Percentiles rank a stretch among this genome's conserved stretches.
Conservation (phyloP, 2,797 vertebrate genomes). For the Melanotaenia boesemani region DNA sequence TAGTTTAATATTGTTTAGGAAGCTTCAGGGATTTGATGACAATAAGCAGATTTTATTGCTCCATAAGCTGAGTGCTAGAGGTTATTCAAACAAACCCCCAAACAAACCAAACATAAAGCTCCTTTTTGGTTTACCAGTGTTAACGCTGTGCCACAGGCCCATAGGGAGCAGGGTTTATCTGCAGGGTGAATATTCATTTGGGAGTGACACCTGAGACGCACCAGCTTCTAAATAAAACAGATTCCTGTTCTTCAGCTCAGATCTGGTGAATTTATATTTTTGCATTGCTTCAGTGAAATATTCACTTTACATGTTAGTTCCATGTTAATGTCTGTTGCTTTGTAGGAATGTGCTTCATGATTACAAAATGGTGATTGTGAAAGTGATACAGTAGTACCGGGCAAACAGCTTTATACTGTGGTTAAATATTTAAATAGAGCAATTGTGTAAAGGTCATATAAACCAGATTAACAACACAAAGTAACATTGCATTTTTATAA, state of each 20-base stretch:
- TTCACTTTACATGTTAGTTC: constrained; percentile 8
- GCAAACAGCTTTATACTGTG: not conserved
- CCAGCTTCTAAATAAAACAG: constrained; percentile 19
- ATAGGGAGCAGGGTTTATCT: constrained; percentile 79
- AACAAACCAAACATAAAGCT: constrained; percentile 53
- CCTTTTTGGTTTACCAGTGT: constrained; percentile 63
- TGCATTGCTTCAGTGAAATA: constrained; percentile 50
- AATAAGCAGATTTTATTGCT: constrained; percentile 77
- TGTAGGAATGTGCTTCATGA: constrained; percentile 11
- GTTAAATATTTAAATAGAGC: constrained; percentile 27
- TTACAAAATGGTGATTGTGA: constrained; percentile 8
- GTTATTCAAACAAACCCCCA: constrained; percentile 78
- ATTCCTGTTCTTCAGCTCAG: constrained; percentile 50
- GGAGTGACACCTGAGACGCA: constrained; percentile 86
- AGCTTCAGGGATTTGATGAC: constrained; percentile 71
- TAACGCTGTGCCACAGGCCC: constrained; percentile 72
- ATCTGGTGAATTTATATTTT: constrained; percentile 41
- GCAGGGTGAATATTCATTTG: constrained; percentile 87
- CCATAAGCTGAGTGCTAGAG: constrained; percentile 60
- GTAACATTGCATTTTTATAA: constrained; percentile 12
- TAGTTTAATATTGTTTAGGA: constrained; percentile 65
- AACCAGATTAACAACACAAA: constrained; percentile 16
- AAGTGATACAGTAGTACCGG: not conserved
- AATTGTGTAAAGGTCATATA: not conserved
- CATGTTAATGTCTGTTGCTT: constrained; percentile 15